These are phyloP conservation scores for Linepithema humile DNA, from an alignment of 1,140 invertebrate species.

Conservation along the genomic window DNA sequence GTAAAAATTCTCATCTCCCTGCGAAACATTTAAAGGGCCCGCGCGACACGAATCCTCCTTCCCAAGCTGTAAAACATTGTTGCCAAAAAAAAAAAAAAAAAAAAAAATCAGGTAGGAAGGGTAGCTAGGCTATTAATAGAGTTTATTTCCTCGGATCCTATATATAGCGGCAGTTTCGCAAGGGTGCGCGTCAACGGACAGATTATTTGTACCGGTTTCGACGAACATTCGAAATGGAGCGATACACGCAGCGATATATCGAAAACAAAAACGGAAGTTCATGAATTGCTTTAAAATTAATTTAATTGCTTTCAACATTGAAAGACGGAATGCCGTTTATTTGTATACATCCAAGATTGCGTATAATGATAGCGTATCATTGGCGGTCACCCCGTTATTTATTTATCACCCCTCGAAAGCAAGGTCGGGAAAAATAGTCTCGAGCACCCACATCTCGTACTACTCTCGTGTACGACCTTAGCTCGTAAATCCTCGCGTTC, in stretches of 20 bases:
- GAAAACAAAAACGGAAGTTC: background rate
- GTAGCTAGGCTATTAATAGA: constrained; percentile 76
- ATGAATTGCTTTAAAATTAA: no score
- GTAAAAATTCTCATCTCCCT: constrained; percentile 49
- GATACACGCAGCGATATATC: background rate
- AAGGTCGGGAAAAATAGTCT: constrained; percentile 60
- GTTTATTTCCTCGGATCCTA: constrained; percentile 72
- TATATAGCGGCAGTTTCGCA: constrained; percentile 71
- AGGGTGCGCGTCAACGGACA: constrained; percentile 46
- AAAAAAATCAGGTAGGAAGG: constrained; percentile 44
- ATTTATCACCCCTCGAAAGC: constrained; percentile 53
- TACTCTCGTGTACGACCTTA: constrained; percentile 54
- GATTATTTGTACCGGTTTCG: constrained; percentile 76
- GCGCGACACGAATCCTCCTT: background rate
- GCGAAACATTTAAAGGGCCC: constrained; percentile 27
- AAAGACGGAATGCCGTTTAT: background rate
- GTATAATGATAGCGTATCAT: constrained; percentile 68
- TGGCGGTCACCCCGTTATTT: constrained; percentile 64
- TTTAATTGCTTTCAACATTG: background rate
- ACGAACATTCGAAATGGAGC: background rate
- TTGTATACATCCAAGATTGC: background rate
- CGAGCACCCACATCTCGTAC: constrained; percentile 40
- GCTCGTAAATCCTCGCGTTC: constrained; percentile 64
- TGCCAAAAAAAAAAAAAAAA: constrained; percentile 19
- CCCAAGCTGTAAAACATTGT: constrained; percentile 21